phyloP scores from a whole-genome alignment of 2,888 invertebrate species.

The Unio delphinus region DNA sequence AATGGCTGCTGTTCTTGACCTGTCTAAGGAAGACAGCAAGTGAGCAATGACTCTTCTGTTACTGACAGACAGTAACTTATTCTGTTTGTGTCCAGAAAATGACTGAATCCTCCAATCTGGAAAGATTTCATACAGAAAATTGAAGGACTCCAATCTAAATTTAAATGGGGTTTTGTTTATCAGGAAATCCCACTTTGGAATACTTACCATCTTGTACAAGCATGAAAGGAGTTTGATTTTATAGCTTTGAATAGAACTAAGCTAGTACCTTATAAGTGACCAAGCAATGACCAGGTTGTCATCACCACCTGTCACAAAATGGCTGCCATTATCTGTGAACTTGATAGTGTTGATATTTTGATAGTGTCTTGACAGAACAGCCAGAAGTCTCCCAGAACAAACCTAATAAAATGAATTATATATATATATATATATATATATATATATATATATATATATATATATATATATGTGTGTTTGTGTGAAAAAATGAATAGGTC shows the following conservation, averaged over 20 bases:
- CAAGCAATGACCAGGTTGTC: conserved; percentile 90
- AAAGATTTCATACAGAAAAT: too few species aligned
- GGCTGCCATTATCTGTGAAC: conserved; percentile 84
- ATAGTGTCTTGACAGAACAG: conserved; percentile 83
- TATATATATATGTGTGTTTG: background rate
- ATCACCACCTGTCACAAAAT: conserved; percentile 84
- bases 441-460: background rate
- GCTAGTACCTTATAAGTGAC: conserved; percentile 68
- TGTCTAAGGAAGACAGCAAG: too few species aligned
- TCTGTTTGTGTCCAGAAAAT: too few species aligned
- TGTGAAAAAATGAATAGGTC: background rate
- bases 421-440: background rate
- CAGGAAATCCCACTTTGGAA: too few species aligned
- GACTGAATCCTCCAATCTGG: too few species aligned
- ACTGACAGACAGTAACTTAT: too few species aligned
- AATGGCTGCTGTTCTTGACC: too few species aligned
- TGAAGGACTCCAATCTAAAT: too few species aligned
- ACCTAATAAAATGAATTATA: conserved; percentile 62
- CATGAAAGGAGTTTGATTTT: background rate
- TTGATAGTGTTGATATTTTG: conserved; percentile 83
- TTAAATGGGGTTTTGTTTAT: too few species aligned
- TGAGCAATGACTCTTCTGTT: too few species aligned
- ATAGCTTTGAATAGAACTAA: background rate
- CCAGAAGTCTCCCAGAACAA: conserved; percentile 81
- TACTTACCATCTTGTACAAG: background rate